These are phyloP conservation scores for Urophycis tenuis DNA, from an alignment of 2,797 vertebrate genomes.

Conservation along the genomic window DNA sequence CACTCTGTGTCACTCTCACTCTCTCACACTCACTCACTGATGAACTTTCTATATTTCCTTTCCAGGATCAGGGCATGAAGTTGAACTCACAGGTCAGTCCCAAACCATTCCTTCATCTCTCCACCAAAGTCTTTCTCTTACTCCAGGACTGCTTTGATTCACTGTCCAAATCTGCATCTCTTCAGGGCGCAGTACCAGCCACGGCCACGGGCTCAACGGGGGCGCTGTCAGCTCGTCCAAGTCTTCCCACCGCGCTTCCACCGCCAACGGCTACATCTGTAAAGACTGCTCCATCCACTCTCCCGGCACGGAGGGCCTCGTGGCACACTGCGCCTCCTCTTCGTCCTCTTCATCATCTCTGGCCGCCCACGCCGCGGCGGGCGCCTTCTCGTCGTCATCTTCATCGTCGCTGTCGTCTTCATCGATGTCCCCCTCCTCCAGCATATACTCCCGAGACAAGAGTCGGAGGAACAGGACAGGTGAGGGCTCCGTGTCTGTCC, in stretches of 20 bases:
- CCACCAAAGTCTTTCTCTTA: background rate
- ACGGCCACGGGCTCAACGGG: conserved; percentile 68
- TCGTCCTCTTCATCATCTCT: conserved; percentile 10
- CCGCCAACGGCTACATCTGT: conserved; percentile 84
- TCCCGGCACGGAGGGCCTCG: conserved; percentile 64
- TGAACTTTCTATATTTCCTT: conserved; percentile 5
- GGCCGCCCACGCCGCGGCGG: conserved; percentile 37
- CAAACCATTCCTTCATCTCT: background rate
- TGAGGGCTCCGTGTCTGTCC: conserved; percentile 45
- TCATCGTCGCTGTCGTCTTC: conserved; percentile 34
- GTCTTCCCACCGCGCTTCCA: conserved; percentile 44
- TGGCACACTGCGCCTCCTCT: conserved; percentile 47
- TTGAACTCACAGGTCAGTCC: conserved; percentile 68
- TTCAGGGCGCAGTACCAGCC: conserved; percentile 44
- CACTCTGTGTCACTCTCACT: background rate
- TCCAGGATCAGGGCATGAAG: conserved; percentile 71
- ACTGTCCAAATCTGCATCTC: background rate
- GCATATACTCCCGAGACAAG: conserved; percentile 76
- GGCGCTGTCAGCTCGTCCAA: conserved; percentile 53
- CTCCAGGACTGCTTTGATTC: background rate
- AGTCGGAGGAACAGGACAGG: conserved; percentile 70
- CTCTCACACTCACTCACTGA: background rate
- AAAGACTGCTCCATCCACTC: conserved; percentile 80
- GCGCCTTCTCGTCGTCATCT: conserved; percentile 28
- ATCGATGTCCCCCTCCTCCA: conserved; percentile 53